Evolutionary conservation across 1,140 invertebrate genomes (phyloP), one percentile per base, ranked within the genome.

Genomic region (Plectus sambesii): DNA sequence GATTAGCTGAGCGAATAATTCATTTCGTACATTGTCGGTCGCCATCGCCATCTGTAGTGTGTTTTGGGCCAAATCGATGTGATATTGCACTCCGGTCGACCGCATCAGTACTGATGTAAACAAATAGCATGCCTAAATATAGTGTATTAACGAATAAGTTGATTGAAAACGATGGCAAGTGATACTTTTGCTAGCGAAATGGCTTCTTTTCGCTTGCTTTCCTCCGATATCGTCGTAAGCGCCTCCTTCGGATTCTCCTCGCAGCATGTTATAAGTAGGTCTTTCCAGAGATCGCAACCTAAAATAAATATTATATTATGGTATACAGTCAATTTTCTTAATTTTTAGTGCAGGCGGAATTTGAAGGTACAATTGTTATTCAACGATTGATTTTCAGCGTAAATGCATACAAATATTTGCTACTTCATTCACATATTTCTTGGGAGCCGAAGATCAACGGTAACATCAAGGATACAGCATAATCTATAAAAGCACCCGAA

Each of bases 261-360:
- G 1, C 37, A 23, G 27, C 29, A 27, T 8, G 49, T 56, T 15
- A 62, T 41, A 9, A 62, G 25, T 20, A 59, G 22, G 42, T 62
- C 60, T 23, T 63, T 49, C 60, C 60, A 62, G 4, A 61, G 46
- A n/a, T n/a, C n/a, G n/a, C n/a, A n/a, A n/a, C n/a, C n/a, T n/a
- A n/a, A n/a, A n/a, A n/a, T n/a, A n/a, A n/a, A n/a, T n/a, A n/a
- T n/a, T n/a, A n/a, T n/a, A n/a, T n/a, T n/a, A n/a, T n/a, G n/a
- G n/a, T n/a, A n/a, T n/a, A n/a, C n/a, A n/a, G n/a, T n/a, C n/a
- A n/a, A n/a, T n/a, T n/a, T n/a, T n/a, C n/a, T n/a, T n/a, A n/a
- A n/a, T n/a, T n/a, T n/a, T n/a, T n/a, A n/a, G n/a, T n/a, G n/a
- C n/a, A n/a, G n/a, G n/a, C n/a, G n/a, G n/a, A n/a, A n/a, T n/a